A percentile compares a stretch with the other conserved stretches of the same genome.
phyloP scores from a whole-genome alignment of 2,113 vertebrate genomes.

The Sapajus apella region DNA sequence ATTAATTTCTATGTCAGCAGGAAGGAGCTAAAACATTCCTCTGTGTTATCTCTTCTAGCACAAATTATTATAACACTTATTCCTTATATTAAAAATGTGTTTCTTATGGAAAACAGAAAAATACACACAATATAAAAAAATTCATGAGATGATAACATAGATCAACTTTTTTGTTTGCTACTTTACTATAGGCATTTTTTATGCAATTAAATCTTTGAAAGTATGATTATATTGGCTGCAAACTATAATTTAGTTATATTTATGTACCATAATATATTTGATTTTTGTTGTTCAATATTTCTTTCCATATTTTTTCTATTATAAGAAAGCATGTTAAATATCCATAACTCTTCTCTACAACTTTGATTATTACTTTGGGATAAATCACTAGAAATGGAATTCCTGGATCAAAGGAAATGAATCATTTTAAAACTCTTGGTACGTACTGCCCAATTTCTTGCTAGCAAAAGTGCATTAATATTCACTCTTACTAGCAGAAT shows the following conservation, averaged over 20 bases:
- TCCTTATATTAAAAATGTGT: background rate
- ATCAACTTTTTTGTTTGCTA: background rate
- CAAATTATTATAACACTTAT: background rate
- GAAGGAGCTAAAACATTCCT: background rate
- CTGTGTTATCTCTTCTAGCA: background rate
- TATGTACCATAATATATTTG: conserved; percentile 36
- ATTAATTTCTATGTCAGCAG: background rate
- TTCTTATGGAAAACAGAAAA: background rate
- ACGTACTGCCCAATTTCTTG: background rate
- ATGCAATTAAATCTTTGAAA: background rate
- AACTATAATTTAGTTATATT: conserved; percentile 7
- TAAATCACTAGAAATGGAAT: conserved; percentile 2
- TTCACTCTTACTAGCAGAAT: background rate
- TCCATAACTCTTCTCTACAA: background rate
- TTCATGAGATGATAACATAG: background rate
- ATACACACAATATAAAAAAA: background rate
- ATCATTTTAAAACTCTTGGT: conserved; percentile 45
- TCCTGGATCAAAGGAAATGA: background rate
- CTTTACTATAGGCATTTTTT: background rate
- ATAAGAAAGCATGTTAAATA: conserved; percentile 9
- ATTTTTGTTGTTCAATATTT: background rate
- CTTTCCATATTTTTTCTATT: background rate
- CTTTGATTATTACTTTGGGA: conserved; percentile 36
- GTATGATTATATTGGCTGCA: background rate
- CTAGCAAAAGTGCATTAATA: background rate